These are phyloP conservation scores for Drosophila seclusa DNA, from an alignment of 2,888 invertebrate species.

Conservation along the genomic window DNA sequence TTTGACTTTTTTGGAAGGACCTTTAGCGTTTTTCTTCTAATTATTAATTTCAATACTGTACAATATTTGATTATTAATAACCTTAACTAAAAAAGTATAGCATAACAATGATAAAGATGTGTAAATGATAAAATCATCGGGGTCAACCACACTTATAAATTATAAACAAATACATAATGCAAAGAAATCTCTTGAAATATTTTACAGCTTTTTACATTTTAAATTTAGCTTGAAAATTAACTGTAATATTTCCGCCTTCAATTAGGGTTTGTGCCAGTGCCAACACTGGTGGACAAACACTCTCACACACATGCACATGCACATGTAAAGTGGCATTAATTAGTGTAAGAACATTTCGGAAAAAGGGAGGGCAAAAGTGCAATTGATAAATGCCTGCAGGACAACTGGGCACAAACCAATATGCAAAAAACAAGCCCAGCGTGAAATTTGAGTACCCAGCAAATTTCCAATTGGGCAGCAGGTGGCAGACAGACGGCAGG, in stretches of 20 bases:
- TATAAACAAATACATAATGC: background rate
- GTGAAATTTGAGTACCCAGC: slow-evolving; percentile 61
- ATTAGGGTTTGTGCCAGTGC: background rate
- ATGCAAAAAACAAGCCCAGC: slow-evolving; percentile 27
- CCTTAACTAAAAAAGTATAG: background rate
- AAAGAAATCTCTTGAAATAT: background rate
- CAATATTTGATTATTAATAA: background rate
- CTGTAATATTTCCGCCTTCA: background rate
- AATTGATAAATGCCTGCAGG: slow-evolving; percentile 55
- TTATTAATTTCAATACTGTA: background rate
- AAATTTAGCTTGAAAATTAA: background rate
- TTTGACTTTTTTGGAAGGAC: background rate
- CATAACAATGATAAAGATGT: too few relatives aligned
- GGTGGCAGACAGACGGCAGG: slow-evolving; percentile 54
- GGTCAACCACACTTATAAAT: background rate
- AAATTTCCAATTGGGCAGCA: slow-evolving; percentile 69
- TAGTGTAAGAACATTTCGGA: slow-evolving; percentile 53
- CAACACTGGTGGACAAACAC: slow-evolving; percentile 11
- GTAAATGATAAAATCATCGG: background rate
- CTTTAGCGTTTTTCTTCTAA: background rate
- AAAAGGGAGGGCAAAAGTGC: slow-evolving; percentile 66
- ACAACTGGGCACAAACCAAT: slow-evolving; percentile 31
- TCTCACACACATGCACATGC: slow-evolving; percentile 7
- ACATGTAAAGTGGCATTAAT: slow-evolving; percentile 68
- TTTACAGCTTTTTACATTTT: background rate